These are phyloP conservation scores for Drosophila diplacantha DNA, from an alignment of 2,888 invertebrate genomes.

Conservation along the genomic window DNA sequence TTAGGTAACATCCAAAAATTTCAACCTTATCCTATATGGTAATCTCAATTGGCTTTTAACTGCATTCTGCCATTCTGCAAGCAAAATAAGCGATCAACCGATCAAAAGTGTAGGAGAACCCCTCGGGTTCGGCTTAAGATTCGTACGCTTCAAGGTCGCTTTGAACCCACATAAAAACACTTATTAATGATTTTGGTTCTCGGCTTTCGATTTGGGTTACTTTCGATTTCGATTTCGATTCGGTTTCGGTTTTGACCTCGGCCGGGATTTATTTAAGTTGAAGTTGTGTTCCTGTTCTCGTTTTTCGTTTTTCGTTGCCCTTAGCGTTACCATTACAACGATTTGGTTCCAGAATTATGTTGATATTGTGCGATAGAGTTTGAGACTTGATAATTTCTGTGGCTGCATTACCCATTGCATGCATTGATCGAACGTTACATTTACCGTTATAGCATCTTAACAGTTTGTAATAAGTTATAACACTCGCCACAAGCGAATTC, in stretches of 20 bases:
- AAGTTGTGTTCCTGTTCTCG: slow-evolving; percentile 4
- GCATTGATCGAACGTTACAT: slow-evolving; percentile 39
- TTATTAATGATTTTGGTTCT: slow-evolving; percentile 2
- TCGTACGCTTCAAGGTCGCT: slow-evolving; percentile 13
- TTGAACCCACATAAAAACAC: slow-evolving; percentile 26
- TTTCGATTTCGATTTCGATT: not conserved
- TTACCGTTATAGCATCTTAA: slow-evolving; percentile 31
- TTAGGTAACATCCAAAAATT: slow-evolving; percentile 65
- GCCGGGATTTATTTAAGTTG: slow-evolving; percentile 2
- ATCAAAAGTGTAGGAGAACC: slow-evolving; percentile 12
- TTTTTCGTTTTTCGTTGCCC: not conserved
- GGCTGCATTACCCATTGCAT: slow-evolving; percentile 66
- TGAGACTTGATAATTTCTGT: slow-evolving; percentile 37
- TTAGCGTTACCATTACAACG: not conserved
- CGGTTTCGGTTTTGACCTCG: slow-evolving; percentile 1
- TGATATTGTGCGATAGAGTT: slow-evolving; percentile 38
- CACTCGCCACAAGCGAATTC: slow-evolving; percentile 35
- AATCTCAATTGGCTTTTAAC: slow-evolving; percentile 29
- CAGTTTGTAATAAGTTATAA: slow-evolving; percentile 28
- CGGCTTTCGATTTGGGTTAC: not conserved
- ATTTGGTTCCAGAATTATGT: slow-evolving; percentile 18
- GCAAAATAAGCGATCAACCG: slow-evolving; percentile 4
- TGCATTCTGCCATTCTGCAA: slow-evolving; percentile 31
- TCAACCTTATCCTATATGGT: slow-evolving; percentile 14
- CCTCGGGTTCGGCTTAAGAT: slow-evolving; percentile 13